These are phyloP conservation scores for Drosophila pallidifrons DNA, from an alignment of 1,140 invertebrate species.

Conservation along the genomic window DNA sequence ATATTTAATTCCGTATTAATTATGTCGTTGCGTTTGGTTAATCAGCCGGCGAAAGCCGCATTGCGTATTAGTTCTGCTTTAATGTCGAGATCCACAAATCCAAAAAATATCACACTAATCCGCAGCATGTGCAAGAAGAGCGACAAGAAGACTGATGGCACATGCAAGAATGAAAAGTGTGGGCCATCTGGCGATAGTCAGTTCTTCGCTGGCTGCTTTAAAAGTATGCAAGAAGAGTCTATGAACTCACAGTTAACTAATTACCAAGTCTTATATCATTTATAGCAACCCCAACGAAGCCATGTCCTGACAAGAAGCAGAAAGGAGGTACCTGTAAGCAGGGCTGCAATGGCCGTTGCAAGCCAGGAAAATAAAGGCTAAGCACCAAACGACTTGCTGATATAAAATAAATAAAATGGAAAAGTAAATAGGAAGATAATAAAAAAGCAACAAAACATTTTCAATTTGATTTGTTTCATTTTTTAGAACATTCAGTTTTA, in stretches of 20 bases:
- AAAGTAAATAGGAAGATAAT: neutral
- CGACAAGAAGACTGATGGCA: conserved; percentile 8
- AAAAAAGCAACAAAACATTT: neutral
- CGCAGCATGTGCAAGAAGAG: conserved; percentile 32
- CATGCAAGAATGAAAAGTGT: conserved; percentile 11
- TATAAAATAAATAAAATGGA: neutral
- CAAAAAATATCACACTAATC: neutral
- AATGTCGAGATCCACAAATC: neutral
- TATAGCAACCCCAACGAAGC: conserved; percentile 1
- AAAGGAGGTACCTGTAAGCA: neutral
- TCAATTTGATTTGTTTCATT: too few relatives aligned
- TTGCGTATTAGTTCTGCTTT: neutral
- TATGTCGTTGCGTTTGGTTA: conserved; percentile 16
- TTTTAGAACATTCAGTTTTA: too few relatives aligned
- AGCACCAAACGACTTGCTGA: conserved; percentile 7
- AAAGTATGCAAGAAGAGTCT: conserved; percentile 34
- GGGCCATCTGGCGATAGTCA: conserved; percentile 1
- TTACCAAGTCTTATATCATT: neutral
- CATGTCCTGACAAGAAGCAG: conserved; percentile 13
- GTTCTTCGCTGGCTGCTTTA: conserved; percentile 45
- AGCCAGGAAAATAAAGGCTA: neutral
- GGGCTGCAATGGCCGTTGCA: conserved; percentile 38
- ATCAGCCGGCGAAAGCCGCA: neutral
- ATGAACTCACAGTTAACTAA: neutral
- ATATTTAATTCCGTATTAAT: neutral